Evolutionary conservation across 1,140 invertebrate species (phyloP), one percentile per base, ranked within the genome.

Genomic region (Penaeus vannamei): DNA sequence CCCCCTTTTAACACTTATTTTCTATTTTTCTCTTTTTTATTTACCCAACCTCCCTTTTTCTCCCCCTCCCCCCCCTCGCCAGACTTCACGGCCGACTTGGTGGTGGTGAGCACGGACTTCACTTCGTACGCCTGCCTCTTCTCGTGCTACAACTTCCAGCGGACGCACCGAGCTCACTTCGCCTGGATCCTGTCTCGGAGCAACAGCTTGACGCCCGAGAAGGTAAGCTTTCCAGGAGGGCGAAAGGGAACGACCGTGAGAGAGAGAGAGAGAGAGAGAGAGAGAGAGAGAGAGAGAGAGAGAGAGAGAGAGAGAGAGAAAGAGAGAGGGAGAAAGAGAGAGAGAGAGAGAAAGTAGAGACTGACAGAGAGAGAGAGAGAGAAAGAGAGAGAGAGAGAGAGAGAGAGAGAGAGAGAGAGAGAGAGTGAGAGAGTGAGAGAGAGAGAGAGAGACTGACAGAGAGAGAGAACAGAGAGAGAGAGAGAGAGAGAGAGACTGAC

Each of bases 91-190:
- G 83, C 83, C 42, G 83, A 84, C 42, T 26, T 84, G 62, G 62
- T 84, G 22, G 83, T 84, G 1, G 29, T 84, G 17, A 69, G 42
- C 62, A 84, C 83, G 3, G 83, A 84, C 64, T 84, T 53, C 22
- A 66, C 83, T n/a, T 22, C 64, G 10, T 84, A 53, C 42, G 61
- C 61, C 5, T 84, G 83, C 36, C 61, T 84, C 23, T 84, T 84
- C 64, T 66, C 83, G 22, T 84, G 83, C 42, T 84, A 84, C 83
- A 84, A 84, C 62, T 84, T 84, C 64, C 29, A 46, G 42, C 32
- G 42, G 1, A 36, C 62, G 36, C 83, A 84, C 61, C 69, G 69
- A 36, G 83, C 62, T 5, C 61, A 61, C 32, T 69, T 84, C 62
- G 83, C 83, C 12, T 84, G 83, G 83, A 84, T 84, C 10, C 83